Base-by-base conservation (phyloP, 2,888 invertebrate genomes). In the Steromphala cineraria region DNA sequence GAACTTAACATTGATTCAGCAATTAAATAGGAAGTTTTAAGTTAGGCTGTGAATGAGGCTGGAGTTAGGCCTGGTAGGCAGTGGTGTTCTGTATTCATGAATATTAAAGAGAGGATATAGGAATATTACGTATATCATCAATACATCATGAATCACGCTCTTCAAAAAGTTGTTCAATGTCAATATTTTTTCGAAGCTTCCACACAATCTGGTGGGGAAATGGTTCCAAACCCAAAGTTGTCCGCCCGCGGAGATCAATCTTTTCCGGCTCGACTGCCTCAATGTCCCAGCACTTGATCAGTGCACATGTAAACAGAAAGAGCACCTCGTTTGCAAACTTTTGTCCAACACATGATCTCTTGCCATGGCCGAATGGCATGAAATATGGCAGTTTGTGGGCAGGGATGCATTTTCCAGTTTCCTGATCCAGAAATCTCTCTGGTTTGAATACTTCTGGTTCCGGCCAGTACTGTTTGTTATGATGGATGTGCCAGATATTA, bases 401-500 rank as follows among this genome's bases (percentile, higher is more conserved):
- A n/a, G 83, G 62, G 2, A 76, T 74, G 10, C 83, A 74, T 31
- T 80, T 74, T 28, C 85, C 87, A 10, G 85, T 78, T 15, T 79
- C 53, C 13, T 46, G 46, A 53, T 86, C 84, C 0, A 89, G 79
- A 78, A 88, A 89, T 75, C 89, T 80, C 71, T 86, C 86, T 71
- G 89, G 89, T 67, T 82, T 82, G 53, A 88, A 83, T 28, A n/a
- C 24, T 3, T 83, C 77, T 21, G 87, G 87, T 7, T 87, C 82
- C 40, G 81, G 78, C 89, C 89, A 89, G 28, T 82, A 52, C n/a
- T 81, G 67, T 67, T 82, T 81, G 78, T 81, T 79, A 52, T 84
- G 86, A 76, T 88, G 88, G 4, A 89, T 80, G 19, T 83, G 67
- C 87, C 87, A 87, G 28, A 86, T 80, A 75, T 85, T 86, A 17